Evolutionary conservation across 2,888 invertebrate species (phyloP), one percentile per base, ranked within the genome.

Genomic region (Chrysotoxum bicinctum): DNA sequence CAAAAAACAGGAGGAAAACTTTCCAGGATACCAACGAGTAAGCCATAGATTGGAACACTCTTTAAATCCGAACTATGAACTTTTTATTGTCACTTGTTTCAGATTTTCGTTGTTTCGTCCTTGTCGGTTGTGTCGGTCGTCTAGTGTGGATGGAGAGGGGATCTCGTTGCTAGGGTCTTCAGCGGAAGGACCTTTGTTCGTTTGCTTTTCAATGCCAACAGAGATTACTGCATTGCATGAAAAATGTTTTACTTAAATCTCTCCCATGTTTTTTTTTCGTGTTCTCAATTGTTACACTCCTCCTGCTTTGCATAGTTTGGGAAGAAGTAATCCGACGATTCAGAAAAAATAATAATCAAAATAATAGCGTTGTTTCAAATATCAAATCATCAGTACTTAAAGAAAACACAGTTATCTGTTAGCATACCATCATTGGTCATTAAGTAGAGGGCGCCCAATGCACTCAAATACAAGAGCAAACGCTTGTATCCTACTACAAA

Each of bases 61-160:
- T 79, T 79, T 72, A 84, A 84, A 84, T 84, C 75, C 56, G 68
- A 75, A 80, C 80, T 75, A 75, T 80, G 70, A 75, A 80, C 80
- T 84, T 84, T 75, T 80, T 84, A 84, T 76, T 80, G 84, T 84
- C 84, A 80, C 83, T 79, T 78, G 78, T 84, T 84, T 79, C 72
- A 66, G 75, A 80, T 84, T 75, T 72, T 72, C 50, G 80, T 69
- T 75, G 66, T 75, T 26, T 50, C 50, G 52, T 62, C 32, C 43
- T 40, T 45, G 16, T 45, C 8, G 40, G 43, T 16, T 43, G 21
- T 37, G 7, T 30, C 35, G 37, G 26, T 54, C 32, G 12, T 48
- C 5, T 6, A 16, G 7, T 2, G 12, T 14, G 23, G 3, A 40
- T 21, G 26, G 0, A 30, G 21, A 35, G 7, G 16, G 32, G 19